phyloP scores from a whole-genome alignment of 2,797 vertebrate species.

The Rallus crepitans region DNA sequence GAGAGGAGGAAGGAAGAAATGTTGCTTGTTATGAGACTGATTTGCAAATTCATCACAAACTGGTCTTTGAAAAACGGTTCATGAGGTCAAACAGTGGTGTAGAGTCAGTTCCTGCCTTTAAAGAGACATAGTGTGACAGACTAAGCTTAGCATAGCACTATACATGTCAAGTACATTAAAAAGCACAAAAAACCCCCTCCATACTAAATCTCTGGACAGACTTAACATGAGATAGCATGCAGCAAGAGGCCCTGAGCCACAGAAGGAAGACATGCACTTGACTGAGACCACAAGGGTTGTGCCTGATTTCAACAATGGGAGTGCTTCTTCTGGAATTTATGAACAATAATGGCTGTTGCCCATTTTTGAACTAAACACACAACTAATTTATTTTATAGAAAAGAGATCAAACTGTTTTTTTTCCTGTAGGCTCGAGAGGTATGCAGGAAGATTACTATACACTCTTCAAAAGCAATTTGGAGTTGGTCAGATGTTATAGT shows the following conservation, averaged over 20 bases:
- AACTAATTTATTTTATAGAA: neutral
- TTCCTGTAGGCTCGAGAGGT: neutral
- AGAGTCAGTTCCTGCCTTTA: neutral
- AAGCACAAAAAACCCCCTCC: neutral
- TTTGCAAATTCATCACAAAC: neutral
- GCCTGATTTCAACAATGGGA: neutral
- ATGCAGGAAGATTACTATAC: neutral
- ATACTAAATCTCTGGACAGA: neutral
- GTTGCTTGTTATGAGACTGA: neutral
- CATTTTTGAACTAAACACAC: neutral
- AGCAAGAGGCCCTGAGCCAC: neutral
- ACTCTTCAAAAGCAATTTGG: neutral
- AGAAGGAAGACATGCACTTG: neutral
- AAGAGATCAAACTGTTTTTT: neutral
- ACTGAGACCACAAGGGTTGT: fast-evolving
- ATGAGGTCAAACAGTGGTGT: neutral
- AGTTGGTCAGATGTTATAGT: neutral
- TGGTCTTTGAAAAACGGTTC: neutral
- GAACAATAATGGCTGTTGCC: neutral
- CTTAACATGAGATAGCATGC: neutral
- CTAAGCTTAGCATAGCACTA: neutral
- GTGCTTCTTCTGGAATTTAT: neutral
- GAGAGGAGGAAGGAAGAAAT: neutral
- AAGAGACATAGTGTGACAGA: neutral
- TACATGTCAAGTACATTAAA: neutral